Base-by-base conservation (phyloP, 2,888 invertebrate species). In the Drosophila mimetica region DNA sequence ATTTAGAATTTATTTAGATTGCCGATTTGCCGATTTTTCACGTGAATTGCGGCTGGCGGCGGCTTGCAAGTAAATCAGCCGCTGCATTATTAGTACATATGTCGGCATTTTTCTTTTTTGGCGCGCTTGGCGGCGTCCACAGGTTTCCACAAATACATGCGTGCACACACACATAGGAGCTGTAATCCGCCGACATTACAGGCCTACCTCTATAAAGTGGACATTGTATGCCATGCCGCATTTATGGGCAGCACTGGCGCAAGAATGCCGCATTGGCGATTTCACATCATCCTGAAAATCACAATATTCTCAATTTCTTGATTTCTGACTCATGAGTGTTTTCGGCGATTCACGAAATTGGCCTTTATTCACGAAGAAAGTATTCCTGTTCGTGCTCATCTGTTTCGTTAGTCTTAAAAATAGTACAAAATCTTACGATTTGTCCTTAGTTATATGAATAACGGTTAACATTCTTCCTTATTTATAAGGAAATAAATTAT, bases 101-200 rank as follows among this genome's bases (percentile, higher is more conserved):
- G 25, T 37, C 61, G 39, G 37, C 47, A 46, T 80, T 79, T 80
- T 84, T 18, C 8, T n/a, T 39, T 41, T 44, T 46, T 46, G 79
- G 85, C 79, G 79, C 73, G 79, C 82, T 73, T 81, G 44, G 64
- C 66, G 13, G 66, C 66, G 60, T 57, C 46, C 32, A 36, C 60
- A 46, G 30, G 60, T 46, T 46, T 37, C 13, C n/a, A 25, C 36
- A 25, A 20, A 41, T n/a, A 13, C 20, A 20, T 30, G 14, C 14
- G 14, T 37, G 16, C 16, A 8, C 8, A 37, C 9, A 16, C 11
- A 41, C 6, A 37, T 14, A 34, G 14, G 14, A n/a, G 20, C 5
- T 54, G 54, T 55, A 32, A 32, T 14, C 8, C 11, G 13, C 16
- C 16, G 53, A 5, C 46, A 11, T 44, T 51, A 18, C 11, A 36